Evolutionary conservation across 2,113 vertebrate genomes (phyloP), one percentile per base, ranked within the genome.

Genomic region (Pedionomus torquatus): DNA sequence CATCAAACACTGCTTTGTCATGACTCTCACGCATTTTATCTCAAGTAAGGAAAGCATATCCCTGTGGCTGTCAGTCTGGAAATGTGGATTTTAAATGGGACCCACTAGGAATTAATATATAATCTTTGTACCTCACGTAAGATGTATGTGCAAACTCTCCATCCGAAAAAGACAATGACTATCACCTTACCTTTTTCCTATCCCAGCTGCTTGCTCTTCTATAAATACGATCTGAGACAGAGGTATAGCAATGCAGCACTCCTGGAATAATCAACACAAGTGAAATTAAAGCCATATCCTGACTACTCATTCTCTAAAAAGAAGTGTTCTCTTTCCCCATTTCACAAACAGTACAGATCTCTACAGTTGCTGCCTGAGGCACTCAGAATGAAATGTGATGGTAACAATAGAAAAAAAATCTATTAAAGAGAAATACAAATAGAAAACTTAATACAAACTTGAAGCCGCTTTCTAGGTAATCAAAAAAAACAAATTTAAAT

Each of bases 121-220:
- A 60, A 69, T 52, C 37, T 0, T 60, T 14, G 21, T 44, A 74
- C n/a, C 51, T 76, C 39, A 74, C 11, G 11, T 51, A 64, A 81
- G 13, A 26, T 17, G 17, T 30, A 65, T 2, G 5, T 54, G 65
- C 35, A 87, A 90, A 74, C 13, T 17, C 68, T 13, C 20, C 24
- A 61, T 5, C 33, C 65, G 61, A 83, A 88, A 91, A 82, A 85
- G 72, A 58, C 9, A 39, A 31, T 16, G 61, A 28, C 49, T 2
- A 74, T 41, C 37, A 71, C 26, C 83, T 93, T 93, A 99, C 99
- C 99, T 99, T 97, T 99, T 99, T 91, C 99, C 99, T 97, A 99
- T 99, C 54, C 99, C 99, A 70, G 98, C 99, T 68, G 99, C 98
- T 93, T 99, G 99, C 86, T 99, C 99, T 96, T 99, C 99, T 94